A percentile compares a stretch with the other conserved stretches of the same genome.
phyloP scores from a whole-genome alignment of 2,797 vertebrate species.

The Discoglossus pictus region DNA sequence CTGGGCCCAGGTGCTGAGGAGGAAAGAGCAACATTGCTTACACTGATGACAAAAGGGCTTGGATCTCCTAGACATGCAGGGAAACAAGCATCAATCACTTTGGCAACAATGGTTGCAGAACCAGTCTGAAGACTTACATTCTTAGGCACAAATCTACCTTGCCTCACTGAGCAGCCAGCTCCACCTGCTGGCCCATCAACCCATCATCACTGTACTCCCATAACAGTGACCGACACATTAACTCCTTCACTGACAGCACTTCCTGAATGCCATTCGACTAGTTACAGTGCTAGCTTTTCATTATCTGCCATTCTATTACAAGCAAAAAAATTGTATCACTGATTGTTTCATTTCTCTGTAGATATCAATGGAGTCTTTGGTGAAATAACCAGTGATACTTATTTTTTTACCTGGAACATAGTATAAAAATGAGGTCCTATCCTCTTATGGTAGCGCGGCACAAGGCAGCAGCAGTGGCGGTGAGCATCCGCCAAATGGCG shows the following conservation, averaged over 20 bases:
- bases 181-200: constrained; percentile 38
- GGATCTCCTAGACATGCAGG: constrained; percentile 42
- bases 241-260: not conserved
- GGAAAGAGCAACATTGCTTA: constrained; percentile 23
- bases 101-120: constrained; percentile 46
- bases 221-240: not conserved
- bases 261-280: no score
- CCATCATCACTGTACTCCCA: constrained; percentile 16
- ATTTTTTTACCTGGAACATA: no score
- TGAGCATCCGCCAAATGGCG: no score
- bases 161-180: constrained; percentile 35
- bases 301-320: no score
- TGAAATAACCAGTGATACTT: no score
- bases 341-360: no score
- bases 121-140: constrained; percentile 40
- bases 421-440: no score
- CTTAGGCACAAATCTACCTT: constrained; percentile 30
- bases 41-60: constrained; percentile 43
- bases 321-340: no score
- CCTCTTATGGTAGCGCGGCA: no score
- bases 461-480: no score
- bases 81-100: constrained; percentile 46
- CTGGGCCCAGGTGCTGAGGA: constrained; percentile 36
- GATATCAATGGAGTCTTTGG: no score
- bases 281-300: no score